These are phyloP conservation scores for Caradrina kadenii DNA, from an alignment of 2,888 invertebrate genomes.

Conservation along the genomic window DNA sequence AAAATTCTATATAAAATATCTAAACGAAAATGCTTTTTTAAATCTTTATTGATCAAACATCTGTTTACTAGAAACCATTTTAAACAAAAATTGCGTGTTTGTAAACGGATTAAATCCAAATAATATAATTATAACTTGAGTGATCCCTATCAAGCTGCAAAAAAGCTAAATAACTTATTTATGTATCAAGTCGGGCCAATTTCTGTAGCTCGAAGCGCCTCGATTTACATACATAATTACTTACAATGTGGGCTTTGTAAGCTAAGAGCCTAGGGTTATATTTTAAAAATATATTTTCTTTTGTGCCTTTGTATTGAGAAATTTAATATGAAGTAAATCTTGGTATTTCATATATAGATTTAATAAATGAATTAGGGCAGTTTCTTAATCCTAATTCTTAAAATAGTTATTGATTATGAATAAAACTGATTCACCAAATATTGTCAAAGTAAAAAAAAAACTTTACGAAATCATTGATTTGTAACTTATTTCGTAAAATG, in stretches of 20 bases:
- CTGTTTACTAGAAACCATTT: neutral
- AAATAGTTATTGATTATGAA: no score
- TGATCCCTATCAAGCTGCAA: slow-evolving; percentile 32
- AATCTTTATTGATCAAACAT: neutral
- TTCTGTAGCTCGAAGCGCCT: slow-evolving; percentile 54
- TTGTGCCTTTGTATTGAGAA: neutral
- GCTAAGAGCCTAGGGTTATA: slow-evolving; percentile 66
- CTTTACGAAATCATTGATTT: neutral
- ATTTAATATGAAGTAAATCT: no score
- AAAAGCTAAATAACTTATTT: slow-evolving; percentile 61
- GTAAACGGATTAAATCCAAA: slow-evolving; percentile 29
- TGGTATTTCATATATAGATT: neutral
- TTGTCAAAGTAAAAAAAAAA: neutral
- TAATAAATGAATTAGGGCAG: neutral
- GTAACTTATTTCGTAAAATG: no score
- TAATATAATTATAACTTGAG: slow-evolving; percentile 50
- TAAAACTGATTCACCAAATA: neutral
- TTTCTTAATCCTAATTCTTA: no score
- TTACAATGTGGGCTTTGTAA: slow-evolving; percentile 70
- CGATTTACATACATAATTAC: slow-evolving; percentile 82
- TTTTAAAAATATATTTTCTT: neutral
- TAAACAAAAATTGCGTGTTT: slow-evolving; percentile 8
- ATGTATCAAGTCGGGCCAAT: slow-evolving; percentile 58
- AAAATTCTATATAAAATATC: neutral
- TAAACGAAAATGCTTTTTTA: neutral